phyloP scores from a whole-genome alignment of 2,888 invertebrate genomes.

The Hirudinaria manillensis region DNA sequence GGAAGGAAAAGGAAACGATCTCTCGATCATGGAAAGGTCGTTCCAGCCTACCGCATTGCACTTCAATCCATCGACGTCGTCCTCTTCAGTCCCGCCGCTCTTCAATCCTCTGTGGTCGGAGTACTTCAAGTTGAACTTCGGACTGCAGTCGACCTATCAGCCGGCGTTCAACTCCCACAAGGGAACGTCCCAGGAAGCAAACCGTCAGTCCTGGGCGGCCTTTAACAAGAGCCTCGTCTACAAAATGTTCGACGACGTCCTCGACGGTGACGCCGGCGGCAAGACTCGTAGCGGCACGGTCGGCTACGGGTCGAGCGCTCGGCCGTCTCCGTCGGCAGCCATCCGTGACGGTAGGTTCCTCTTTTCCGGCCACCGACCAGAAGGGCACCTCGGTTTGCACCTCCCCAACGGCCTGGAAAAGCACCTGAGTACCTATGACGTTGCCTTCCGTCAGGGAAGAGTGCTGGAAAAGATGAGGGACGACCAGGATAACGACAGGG shows the following conservation, averaged over 20 bases:
- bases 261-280: slow-evolving; percentile 10
- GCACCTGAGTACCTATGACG: background rate
- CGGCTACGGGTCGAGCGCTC: background rate
- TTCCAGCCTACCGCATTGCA: background rate
- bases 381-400: background rate
- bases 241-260: slow-evolving; percentile 31
- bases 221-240: slow-evolving; percentile 32
- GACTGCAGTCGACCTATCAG: background rate
- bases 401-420: background rate
- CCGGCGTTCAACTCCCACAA: slow-evolving; percentile 11
- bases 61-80: background rate
- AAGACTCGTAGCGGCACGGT: background rate
- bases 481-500: background rate
- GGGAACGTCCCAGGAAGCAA: background rate
- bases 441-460: background rate
- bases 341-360: background rate
- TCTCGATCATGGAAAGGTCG: background rate
- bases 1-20: background rate
- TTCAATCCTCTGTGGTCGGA: slow-evolving; percentile 1
- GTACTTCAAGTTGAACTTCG: slow-evolving; percentile 12
- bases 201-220: slow-evolving; percentile 30
- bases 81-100: background rate
- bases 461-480: background rate
- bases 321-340: background rate
- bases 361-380: background rate